Base-by-base conservation (phyloP, 2,797 vertebrate species). In the Emys orbicularis region DNA sequence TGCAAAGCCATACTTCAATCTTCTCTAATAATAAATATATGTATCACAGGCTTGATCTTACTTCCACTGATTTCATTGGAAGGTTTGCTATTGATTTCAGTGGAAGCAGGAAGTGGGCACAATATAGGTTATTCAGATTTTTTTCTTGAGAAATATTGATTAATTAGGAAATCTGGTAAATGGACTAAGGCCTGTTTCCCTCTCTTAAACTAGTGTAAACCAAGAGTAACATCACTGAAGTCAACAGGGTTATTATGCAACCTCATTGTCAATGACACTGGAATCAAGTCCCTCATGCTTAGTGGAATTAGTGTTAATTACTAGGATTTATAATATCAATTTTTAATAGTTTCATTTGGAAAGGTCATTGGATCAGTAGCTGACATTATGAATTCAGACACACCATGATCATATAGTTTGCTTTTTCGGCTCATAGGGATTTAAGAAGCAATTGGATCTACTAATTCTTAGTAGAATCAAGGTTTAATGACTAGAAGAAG, bases 341-440 rank as follows among this genome's bases (percentile, higher is more conserved):
- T 74, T 44, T 44, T 6, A 44, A 44, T 41, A 25, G 19, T 61
- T 86, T 72, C 2, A 5, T 84, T 19, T 74, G 18, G 77, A 18
- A 44, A 80, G 88, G 10, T 86, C 2, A 77, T 3, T 76, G 25
- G 41, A 27, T 41, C 83, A 16, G 23, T 56, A 88, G 23, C 23
- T 41, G 79, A 44, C 10, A 57, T 34, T 84, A 90, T 15, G 27
- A 21, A 37, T 89, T 74, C 21, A 44, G 61, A 65, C 31, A 65
- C 52, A 59, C 79, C 50, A 12, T 49, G 0, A 49, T 81, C 0
- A 4, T 59, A 89, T 34, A 72, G 15, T 68, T 16, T 86, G 23
- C 90, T 81, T 87, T 80, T 44, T 50, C 84, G 47, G 27, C 74
- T 93, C 49, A 68, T 41, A 19, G 34, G 6, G 80, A 34, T 90